These are phyloP conservation scores for Anguilla anguilla DNA, from an alignment of 2,797 vertebrate species.

Conservation along the genomic window DNA sequence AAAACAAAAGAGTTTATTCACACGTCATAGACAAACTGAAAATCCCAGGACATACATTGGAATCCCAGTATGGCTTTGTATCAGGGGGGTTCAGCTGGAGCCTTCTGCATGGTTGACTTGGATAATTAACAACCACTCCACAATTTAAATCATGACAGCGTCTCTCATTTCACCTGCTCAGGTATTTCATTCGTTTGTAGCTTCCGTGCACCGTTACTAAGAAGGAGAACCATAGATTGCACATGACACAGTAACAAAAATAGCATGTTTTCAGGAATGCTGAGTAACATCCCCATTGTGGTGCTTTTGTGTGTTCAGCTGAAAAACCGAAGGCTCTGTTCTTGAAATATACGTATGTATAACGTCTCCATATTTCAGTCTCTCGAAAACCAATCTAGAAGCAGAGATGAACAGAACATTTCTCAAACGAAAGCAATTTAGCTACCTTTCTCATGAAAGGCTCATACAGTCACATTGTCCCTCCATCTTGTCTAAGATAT, in stretches of 20 bases:
- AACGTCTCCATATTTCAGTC: background rate
- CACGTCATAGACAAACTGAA: background rate
- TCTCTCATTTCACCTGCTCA: background rate
- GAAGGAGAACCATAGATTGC: background rate
- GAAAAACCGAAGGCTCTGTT: background rate
- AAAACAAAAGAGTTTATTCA: background rate
- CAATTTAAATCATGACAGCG: background rate
- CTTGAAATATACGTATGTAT: background rate
- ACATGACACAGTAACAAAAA: background rate
- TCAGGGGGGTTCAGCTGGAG: background rate
- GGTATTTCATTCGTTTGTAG: background rate
- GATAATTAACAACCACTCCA: background rate
- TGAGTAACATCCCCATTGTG: background rate
- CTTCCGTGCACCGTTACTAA: background rate
- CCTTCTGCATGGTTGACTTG: background rate
- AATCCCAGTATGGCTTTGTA: background rate
- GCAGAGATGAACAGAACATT: background rate
- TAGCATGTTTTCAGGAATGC: background rate
- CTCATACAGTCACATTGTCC: background rate
- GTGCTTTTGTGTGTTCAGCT: background rate
- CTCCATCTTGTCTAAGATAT: background rate
- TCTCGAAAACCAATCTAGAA: background rate
- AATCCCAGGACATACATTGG: background rate
- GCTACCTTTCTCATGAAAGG: background rate
- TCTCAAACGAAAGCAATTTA: slow-evolving; percentile 58